Percentiles rank a stretch among this genome's conserved stretches.
Evolutionary conservation across 1,140 invertebrate genomes (phyloP).

Genomic region (Aphelenchoides avenae): DNA sequence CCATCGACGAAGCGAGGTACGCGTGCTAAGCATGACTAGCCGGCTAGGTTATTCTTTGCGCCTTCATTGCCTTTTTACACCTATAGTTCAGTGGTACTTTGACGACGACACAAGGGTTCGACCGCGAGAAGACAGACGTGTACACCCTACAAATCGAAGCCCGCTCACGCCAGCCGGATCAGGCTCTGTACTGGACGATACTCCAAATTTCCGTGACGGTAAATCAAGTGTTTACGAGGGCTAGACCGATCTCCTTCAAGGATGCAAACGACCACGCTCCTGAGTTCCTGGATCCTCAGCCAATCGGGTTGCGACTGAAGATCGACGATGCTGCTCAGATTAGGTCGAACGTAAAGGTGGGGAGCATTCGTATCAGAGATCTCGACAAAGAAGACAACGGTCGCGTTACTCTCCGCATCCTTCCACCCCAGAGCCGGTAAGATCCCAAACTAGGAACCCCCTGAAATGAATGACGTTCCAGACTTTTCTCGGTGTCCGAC

Average conservation of each 20-base stretch:
- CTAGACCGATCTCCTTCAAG: conserved; percentile 27
- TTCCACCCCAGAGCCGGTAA: conserved; percentile 47
- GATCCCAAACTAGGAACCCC: background rate
- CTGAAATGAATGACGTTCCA: conserved; percentile 27
- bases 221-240: conserved; percentile 26
- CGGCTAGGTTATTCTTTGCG: background rate
- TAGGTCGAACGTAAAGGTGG: conserved; percentile 42
- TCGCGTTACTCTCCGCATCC: conserved; percentile 37
- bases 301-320: conserved; percentile 39
- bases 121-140: conserved; percentile 40
- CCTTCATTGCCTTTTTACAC: conserved; percentile 1
- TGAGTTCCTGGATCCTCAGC: conserved; percentile 43
- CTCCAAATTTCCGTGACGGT: conserved; percentile 47
- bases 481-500: conserved; percentile 49
- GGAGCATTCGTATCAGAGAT: conserved; percentile 42
- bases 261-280: conserved; percentile 58
- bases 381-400: conserved; percentile 53
- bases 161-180: conserved; percentile 34
- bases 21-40: background rate
- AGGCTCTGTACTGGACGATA: conserved; percentile 53
- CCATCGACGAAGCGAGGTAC: conserved; percentile 46
- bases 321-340: conserved; percentile 39
- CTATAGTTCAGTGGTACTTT: conserved; percentile 48
- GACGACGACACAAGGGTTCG: conserved; percentile 37
- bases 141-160: conserved; percentile 49